phyloP scores from a whole-genome alignment of 2,113 vertebrate species.

The Bambusicola thoracicus region DNA sequence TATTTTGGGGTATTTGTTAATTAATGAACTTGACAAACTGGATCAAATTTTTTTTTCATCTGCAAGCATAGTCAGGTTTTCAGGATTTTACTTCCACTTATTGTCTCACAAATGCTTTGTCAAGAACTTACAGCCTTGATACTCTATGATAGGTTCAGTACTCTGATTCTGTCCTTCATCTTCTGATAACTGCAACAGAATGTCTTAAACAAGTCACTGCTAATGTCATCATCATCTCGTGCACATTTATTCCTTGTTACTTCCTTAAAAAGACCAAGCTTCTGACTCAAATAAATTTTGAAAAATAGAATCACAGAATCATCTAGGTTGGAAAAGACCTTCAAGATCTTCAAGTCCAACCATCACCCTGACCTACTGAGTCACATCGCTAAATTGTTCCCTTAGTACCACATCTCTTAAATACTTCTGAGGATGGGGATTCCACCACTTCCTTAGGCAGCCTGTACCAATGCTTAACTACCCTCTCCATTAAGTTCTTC shows the following conservation, averaged over 20 bases:
- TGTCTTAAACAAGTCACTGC: not conserved
- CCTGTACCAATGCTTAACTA: not conserved
- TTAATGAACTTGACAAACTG: not conserved
- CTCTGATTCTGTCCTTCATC: not conserved
- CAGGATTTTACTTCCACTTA: not conserved
- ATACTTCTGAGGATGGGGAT: not conserved
- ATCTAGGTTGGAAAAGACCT: not conserved
- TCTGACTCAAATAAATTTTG: not conserved
- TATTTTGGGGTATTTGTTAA: conserved; percentile 39
- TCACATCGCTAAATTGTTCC: not conserved
- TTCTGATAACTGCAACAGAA: not conserved
- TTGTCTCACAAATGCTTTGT: not conserved
- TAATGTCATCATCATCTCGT: not conserved
- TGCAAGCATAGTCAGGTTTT: not conserved
- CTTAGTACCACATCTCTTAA: not conserved
- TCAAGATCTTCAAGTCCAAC: not conserved
- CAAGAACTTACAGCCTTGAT: not conserved
- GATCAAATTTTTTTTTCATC: conserved; percentile 10
- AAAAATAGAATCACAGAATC: not conserved
- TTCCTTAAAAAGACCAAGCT: not conserved
- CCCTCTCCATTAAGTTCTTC: not conserved
- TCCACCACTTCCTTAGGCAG: not conserved
- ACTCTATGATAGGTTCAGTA: not conserved
- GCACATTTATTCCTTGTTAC: not conserved
- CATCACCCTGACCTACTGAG: not conserved